Evolutionary conservation across 2,113 vertebrate genomes (phyloP), one percentile per base, ranked within the genome.

Genomic region (Ailurus styani): DNA sequence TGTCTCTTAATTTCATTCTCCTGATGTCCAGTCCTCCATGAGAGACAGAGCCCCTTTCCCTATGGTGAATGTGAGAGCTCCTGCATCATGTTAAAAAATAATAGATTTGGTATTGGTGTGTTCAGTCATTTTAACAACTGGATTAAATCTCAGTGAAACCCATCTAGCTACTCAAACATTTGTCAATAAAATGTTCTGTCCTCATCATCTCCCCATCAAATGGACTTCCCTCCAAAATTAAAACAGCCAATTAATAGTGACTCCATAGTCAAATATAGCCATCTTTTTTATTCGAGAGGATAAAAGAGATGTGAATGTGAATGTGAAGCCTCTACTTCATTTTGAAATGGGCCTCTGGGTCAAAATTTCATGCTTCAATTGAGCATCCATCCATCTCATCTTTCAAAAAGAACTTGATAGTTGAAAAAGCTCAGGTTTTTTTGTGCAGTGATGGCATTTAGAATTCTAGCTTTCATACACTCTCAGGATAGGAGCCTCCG

Each of bases 41-140:
- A 78, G 45, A 91, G 75, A 87, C 37, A 90, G 29, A 25, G 3
- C 20, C 17, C 13, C 27, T 68, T 82, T 64, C 82, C 37, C 11
- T 18, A n/a, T 34, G 45, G 3, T 72, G 6, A 47, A 6, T 25
- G 54, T 37, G 60, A 78, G 55, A 88, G 31, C 6, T 37, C n/a
- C 55, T 45, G 31, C 7, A 45, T 57, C 50, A 91, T 8, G 11
- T 25, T 85, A 42, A 88, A 87, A 95, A 96, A 72, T 45, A 70
- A 50, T 47, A 60, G 23, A 60, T n/a, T 78, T 81, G 62, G 40
- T 78, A 14, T n/a, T 90, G 78, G 0, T 72, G 25, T 87, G 23
- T 93, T 87, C 25, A 27, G 66, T 93, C 29, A 84, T 91, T 96
- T 96, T 84, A 96, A 96, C n/a, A 88, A 82, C 81, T 87, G 83